Evolutionary conservation across 2,113 vertebrate genomes (phyloP).

Genomic region (Apaloderma vittatum): DNA sequence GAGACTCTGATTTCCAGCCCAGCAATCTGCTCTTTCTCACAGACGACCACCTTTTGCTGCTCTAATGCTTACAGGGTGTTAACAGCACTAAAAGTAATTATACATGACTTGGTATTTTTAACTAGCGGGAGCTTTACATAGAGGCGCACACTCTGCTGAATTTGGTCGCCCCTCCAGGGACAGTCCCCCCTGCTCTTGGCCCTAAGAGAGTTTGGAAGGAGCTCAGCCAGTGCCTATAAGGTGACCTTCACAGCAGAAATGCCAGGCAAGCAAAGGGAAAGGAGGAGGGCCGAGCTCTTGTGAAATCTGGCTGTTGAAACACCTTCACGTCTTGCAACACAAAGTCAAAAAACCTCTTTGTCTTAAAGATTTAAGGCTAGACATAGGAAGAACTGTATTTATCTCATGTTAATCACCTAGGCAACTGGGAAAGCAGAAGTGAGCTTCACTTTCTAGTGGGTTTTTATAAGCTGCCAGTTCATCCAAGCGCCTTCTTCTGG

Average conservation of each 20-base stretch:
- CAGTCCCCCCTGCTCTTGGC: neutral
- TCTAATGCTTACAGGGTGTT: neutral
- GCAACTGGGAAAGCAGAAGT: slow-evolving; percentile 66
- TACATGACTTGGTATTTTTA: neutral
- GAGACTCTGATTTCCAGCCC: neutral
- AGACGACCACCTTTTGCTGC: neutral
- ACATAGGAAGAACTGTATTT: slow-evolving; percentile 37
- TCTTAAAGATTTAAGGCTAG: slow-evolving; percentile 15
- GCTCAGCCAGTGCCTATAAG: neutral
- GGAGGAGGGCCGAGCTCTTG: neutral
- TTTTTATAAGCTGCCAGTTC: slow-evolving; percentile 26
- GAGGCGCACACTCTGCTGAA: neutral
- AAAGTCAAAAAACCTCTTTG: slow-evolving; percentile 17
- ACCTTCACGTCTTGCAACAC: slow-evolving; percentile 4
- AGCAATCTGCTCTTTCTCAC: neutral
- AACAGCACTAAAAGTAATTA: neutral
- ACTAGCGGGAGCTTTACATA: neutral
- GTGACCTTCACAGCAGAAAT: neutral
- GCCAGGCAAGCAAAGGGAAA: neutral
- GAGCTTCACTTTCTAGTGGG: slow-evolving; percentile 21
- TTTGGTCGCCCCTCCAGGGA: neutral
- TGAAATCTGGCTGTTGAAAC: neutral
- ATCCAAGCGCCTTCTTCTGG: neutral
- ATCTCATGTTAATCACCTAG: slow-evolving; percentile 63
- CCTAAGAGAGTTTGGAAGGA: neutral